phyloP scores from a whole-genome alignment of 1,140 invertebrate species.

The Potamilus streckersoni region DNA sequence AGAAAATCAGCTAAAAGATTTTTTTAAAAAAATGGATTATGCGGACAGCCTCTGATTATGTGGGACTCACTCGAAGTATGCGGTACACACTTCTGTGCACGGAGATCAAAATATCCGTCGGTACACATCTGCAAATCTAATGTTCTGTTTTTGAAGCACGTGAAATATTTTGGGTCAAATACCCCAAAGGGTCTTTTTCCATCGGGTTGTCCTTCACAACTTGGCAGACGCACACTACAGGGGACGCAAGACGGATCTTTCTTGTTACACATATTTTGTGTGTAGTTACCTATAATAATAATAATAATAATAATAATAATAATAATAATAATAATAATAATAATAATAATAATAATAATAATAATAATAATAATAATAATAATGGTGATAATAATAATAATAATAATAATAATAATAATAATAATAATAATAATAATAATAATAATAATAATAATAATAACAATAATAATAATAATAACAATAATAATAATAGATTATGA shows the following conservation, averaged over 20 bases:
- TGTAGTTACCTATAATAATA: conserved; percentile 18
- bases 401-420: neutral
- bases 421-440: neutral
- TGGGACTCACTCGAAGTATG: conserved; percentile 10
- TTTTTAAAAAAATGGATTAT: no score
- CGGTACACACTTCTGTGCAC: conserved; percentile 14
- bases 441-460: no score
- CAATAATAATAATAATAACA: neutral
- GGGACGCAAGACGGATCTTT: conserved; percentile 16
- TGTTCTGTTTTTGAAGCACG: conserved; percentile 21
- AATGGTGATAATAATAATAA: no score
- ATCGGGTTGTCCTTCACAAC: conserved; percentile 15
- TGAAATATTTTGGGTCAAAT: conserved; percentile 18
- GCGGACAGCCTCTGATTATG: neutral
- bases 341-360: neutral
- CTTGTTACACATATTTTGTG: conserved; percentile 22
- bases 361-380: neutral
- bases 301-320: neutral
- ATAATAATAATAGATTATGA: no score
- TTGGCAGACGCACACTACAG: conserved; percentile 3
- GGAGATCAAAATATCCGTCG: conserved; percentile 20
- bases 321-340: neutral
- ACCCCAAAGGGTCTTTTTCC: conserved; percentile 5
- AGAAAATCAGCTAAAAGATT: no score
- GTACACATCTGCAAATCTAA: conserved; percentile 14